Conservation (phyloP, 2,113 vertebrate species). For the Malurus alboscapulatus region DNA sequence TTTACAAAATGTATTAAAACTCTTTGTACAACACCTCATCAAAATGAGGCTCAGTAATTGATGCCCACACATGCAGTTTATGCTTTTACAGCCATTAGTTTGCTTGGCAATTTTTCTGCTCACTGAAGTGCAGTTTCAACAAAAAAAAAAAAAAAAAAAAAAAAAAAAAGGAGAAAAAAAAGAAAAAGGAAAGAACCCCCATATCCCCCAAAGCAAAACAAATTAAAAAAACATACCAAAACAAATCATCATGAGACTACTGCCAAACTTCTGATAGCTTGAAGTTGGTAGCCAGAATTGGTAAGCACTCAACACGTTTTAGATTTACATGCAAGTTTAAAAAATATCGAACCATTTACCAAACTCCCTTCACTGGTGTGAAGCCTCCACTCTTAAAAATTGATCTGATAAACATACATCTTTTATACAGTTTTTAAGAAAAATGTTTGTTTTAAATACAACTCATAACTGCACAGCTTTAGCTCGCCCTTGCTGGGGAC, state of each 20-base stretch:
- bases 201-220: not conserved
- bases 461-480: conserved; percentile 71
- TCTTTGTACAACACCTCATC: conserved; percentile 95
- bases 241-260: conserved; percentile 77
- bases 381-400: conserved; percentile 85
- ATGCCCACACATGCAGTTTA: conserved; percentile 95
- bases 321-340: conserved; percentile 89
- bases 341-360: conserved; percentile 77
- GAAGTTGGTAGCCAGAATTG: conserved; percentile 84
- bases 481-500: conserved; percentile 63
- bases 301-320: conserved; percentile 86
- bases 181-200: not conserved
- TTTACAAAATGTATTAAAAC: conserved; percentile 99
- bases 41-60: conserved; percentile 89
- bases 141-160: too few relatives aligned
- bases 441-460: conserved; percentile 79
- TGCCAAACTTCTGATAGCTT: conserved; percentile 78
- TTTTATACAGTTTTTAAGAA: conserved; percentile 79
- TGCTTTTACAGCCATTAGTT: conserved; percentile 88
- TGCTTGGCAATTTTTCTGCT: conserved; percentile 84
- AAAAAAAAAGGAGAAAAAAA: too few relatives aligned
- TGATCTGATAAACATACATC: conserved; percentile 87
- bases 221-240: not conserved
- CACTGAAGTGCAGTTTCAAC: conserved; percentile 85
- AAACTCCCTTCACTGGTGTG: conserved; percentile 74